Conservation (phyloP, 2,797 vertebrate species). For the Meriones psammophilus region DNA sequence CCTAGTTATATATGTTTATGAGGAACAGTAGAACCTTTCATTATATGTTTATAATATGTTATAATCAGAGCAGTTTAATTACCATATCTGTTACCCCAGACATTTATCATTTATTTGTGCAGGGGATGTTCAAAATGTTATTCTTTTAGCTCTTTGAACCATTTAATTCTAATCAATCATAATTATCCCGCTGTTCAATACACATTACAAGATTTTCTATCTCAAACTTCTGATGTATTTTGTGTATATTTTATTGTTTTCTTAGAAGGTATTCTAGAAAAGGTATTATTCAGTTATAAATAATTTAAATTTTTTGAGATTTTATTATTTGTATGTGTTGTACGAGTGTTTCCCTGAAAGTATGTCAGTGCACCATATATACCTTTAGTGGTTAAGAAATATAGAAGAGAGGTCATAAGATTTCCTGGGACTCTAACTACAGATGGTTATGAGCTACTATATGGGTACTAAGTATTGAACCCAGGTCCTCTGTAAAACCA, state of each 20-base stretch:
- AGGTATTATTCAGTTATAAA: not conserved
- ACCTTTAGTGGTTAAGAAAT: not conserved
- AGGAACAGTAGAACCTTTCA: not conserved
- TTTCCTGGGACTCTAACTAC: not conserved
- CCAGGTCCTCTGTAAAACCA: not conserved
- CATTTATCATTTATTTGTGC: constrained; percentile 6
- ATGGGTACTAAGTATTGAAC: not conserved
- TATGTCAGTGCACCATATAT: not conserved
- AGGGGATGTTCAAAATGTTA: not conserved
- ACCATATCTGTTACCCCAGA: not conserved
- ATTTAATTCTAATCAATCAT: not conserved
- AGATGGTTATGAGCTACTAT: not conserved
- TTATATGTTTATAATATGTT: not conserved
- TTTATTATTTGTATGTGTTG: not conserved
- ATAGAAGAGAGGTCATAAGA: not conserved
- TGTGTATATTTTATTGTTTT: constrained; percentile 47
- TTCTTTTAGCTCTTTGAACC: not conserved
- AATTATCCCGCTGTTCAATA: not conserved
- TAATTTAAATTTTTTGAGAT: not conserved
- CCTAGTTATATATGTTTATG: not conserved
- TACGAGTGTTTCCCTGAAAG: not conserved
- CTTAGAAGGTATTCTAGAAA: constrained; percentile 33
- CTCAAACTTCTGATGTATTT: constrained; percentile 1
- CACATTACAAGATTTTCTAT: not conserved
- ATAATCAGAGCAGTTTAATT: not conserved